Evolutionary conservation across 2,113 vertebrate genomes (phyloP).

Genomic region (Aptenodytes patagonicus): DNA sequence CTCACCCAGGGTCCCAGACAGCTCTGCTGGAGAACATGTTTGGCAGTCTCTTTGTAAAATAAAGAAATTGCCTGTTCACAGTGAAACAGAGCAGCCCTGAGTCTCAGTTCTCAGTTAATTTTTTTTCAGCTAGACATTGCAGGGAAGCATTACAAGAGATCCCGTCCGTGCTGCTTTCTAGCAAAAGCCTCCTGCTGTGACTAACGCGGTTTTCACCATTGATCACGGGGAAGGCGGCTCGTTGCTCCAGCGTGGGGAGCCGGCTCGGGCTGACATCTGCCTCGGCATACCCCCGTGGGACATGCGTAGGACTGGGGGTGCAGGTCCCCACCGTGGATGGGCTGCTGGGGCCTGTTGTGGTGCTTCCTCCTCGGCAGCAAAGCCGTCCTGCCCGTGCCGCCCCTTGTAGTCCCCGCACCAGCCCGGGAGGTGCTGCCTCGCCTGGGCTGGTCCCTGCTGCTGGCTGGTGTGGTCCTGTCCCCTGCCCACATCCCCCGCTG

Average conservation of each 20-base stretch:
- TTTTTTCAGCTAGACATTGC: not conserved
- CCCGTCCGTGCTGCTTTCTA: not conserved
- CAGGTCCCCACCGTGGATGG: accelerated
- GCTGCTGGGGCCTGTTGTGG: not conserved
- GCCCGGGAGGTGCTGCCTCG: not conserved
- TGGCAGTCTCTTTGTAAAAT: slow-evolving; percentile 7
- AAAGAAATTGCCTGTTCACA: not conserved
- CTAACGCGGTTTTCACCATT: accelerated
- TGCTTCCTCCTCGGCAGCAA: not conserved
- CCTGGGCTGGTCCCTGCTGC: not conserved
- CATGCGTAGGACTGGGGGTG: accelerated
- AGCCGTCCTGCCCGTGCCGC: accelerated
- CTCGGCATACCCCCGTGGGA: accelerated
- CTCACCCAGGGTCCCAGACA: not conserved
- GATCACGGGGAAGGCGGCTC: accelerated
- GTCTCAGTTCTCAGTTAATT: not conserved
- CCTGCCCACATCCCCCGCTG: accelerated
- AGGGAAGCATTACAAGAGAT: not conserved
- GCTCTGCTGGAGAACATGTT: not conserved
- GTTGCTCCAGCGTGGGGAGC: not conserved
- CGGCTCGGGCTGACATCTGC: accelerated
- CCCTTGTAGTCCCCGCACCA: not conserved
- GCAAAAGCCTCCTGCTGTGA: not conserved
- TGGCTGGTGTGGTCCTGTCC: accelerated
- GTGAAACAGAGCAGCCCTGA: not conserved